Base-by-base conservation (phyloP, 2,113 vertebrate species). In the Scalopus aquaticus region DNA sequence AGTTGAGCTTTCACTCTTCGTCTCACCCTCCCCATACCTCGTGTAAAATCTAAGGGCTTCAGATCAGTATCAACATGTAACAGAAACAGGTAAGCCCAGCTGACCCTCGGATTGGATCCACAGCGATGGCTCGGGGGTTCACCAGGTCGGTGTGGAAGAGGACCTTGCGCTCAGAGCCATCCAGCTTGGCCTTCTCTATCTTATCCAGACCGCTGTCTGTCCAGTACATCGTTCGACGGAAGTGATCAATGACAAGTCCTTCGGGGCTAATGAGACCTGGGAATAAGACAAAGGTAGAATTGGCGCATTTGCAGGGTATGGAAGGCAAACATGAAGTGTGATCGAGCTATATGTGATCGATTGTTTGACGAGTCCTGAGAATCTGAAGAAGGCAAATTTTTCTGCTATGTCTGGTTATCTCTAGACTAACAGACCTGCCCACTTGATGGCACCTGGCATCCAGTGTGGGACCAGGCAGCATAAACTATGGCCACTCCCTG, bases 231-330 rank as follows among this genome's bases (percentile, higher is more conserved):
- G 97, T 98, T 95, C 99, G 97, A 1, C 98, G 99, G 15, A 98
- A 96, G 44, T 98, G 98, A 35, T 99, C 99, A 62, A 99, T 98
- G 0, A 99, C 98, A 80, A 99, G 97, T 54, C 99, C 99, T 97
- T 99, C 99, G 0, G 99, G 99, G 98, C 99, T 99, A 88, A 99
- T 98, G 37, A 99, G 98, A 46, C 99, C 99, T 99, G 96, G n/a
- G 20, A 2, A 67, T 58, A 60, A 65, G 85, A 92, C 0, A 64
- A 78, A 69, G 2, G 0, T 0, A 19, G 22, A 91, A 16, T 28
- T 91, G 11, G 26, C 91, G 19, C 11, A 69, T 17, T n/a, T 20
- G 37, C 28, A 70, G 3, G 3, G 4, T 22, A 7, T 62, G n/a
- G 49, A 91, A 49, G 46, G 56, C 8, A 2, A 72, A 44, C 58